phyloP scores from a whole-genome alignment of 2,888 invertebrate genomes.

The Schrankia costaestrigalis region DNA sequence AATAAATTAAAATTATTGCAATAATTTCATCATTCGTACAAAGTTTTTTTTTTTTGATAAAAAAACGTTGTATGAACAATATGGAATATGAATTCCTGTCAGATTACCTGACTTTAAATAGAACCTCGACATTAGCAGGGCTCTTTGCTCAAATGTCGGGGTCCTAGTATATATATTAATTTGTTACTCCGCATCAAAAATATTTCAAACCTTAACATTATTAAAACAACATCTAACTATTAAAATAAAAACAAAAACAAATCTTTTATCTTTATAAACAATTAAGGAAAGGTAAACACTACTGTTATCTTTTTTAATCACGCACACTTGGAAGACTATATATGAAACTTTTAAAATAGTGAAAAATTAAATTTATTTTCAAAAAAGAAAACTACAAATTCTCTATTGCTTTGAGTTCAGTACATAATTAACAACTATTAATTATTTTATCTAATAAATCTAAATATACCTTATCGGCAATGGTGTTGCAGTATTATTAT shows the following conservation, averaged over 20 bases:
- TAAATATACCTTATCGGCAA: conserved; percentile 51
- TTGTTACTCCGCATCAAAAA: conserved; percentile 62
- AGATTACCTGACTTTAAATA: conserved; percentile 37
- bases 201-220: conserved; percentile 14
- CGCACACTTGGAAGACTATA: conserved; percentile 77
- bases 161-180: conserved; percentile 48
- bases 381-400: conserved; percentile 35
- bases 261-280: no score
- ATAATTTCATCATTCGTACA: conserved; percentile 23
- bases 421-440: conserved; percentile 46
- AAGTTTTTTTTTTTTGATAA: conserved; percentile 28
- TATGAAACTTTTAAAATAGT: conserved; percentile 53
- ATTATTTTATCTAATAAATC: conserved; percentile 43
- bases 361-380: conserved; percentile 32
- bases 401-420: conserved; percentile 67
- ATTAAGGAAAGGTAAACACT: conserved; percentile 28
- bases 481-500: conserved; percentile 63
- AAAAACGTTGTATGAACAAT: conserved; percentile 40
- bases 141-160: conserved; percentile 59
- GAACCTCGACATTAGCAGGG: conserved; percentile 62
- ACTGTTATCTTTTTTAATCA: conserved; percentile 48
- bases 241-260: conserved; percentile 5
- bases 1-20: conserved; percentile 17
- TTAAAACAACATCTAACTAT: conserved; percentile 4
- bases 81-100: conserved; percentile 22